Conservation (phyloP, 1,140 invertebrate species). For the Pogonus chalceus region DNA sequence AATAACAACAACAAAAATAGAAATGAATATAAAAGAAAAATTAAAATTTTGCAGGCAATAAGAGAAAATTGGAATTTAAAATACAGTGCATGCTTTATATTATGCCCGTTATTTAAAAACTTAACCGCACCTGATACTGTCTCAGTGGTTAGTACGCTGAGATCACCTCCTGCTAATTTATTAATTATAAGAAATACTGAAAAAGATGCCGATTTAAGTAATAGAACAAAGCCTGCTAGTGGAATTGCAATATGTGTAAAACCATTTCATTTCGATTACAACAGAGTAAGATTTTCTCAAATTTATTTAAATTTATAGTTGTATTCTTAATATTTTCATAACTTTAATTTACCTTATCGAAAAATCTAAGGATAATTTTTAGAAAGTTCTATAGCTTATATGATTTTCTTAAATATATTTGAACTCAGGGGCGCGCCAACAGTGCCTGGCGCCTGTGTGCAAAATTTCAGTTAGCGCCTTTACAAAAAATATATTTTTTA, state of each 20-base stretch:
- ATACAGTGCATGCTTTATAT: conserved; percentile 82
- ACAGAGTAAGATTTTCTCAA: conserved; percentile 43
- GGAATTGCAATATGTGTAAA: conserved; percentile 86
- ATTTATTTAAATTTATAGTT: not conserved
- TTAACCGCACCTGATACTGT: conserved; percentile 52
- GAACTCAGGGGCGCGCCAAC: no score
- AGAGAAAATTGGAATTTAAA: conserved; percentile 90
- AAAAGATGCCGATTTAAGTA: conserved; percentile 1
- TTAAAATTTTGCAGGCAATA: conserved; percentile 50
- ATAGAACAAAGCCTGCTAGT: conserved; percentile 35
- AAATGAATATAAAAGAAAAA: conserved; percentile 4
- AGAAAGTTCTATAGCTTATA: no score
- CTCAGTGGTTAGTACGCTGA: conserved; percentile 51
- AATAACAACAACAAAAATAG: not conserved
- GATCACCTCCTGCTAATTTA: conserved; percentile 51
- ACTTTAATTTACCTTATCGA: no score
- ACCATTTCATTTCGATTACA: conserved; percentile 84
- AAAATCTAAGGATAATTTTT: no score
- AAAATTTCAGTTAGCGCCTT: no score
- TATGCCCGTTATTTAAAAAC: conserved; percentile 59
- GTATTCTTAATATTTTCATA: no score
- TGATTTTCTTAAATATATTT: no score
- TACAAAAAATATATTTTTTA: no score
- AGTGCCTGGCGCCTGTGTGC: no score
- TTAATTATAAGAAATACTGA: conserved; percentile 41